Evolutionary conservation across 1,140 invertebrate species (phyloP), one percentile per base, ranked within the genome.

Genomic region (Pseudomyrmex flavicornis): DNA sequence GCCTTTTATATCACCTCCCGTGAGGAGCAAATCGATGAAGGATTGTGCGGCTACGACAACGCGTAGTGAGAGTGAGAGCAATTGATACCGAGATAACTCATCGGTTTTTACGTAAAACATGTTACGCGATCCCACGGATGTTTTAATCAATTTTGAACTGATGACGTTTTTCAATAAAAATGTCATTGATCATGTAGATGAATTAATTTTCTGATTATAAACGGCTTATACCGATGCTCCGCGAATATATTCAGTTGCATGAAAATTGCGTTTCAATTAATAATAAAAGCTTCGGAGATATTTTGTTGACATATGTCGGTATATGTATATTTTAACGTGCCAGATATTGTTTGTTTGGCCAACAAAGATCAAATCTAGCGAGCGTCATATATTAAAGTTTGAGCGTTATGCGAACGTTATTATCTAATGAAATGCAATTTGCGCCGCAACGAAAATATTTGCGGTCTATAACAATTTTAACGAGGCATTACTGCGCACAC

Each of bases 61-160:
- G 35, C 46, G 3, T 61, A 79, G 26, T 4, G 52, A 7, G 7
- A 3, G 12, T 8, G 44, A 17, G 22, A 50, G 4, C 54, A 70
- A 70, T 70, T 70, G 66, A 70, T 80, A 72, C 10, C 54, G 44
- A 10, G 76, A 79, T 20, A 59, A 59, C 15, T 9, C 26, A 5
- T 17, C 10, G 12, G 26, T 69, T 80, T 72, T 50, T 20, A 44
- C 26, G 48, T 44, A 20, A 2, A 70, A 12, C 35, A 12, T 59
- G 7, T 54, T 17, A 17, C 44, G n/a, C 5, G 35, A 35, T 0
- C n/a, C 20, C n/a, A 8, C 12, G 12, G n/a, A 17, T 61, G 59
- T 80, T 80, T 80, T 35, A 80, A 59, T 72, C 52, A 48, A 80
- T 48, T 72, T 59, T 7, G 17, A 50, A 59, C 1, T 0, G 13